Base-by-base conservation (phyloP, 2,113 vertebrate genomes). In the Lampris incognitus region DNA sequence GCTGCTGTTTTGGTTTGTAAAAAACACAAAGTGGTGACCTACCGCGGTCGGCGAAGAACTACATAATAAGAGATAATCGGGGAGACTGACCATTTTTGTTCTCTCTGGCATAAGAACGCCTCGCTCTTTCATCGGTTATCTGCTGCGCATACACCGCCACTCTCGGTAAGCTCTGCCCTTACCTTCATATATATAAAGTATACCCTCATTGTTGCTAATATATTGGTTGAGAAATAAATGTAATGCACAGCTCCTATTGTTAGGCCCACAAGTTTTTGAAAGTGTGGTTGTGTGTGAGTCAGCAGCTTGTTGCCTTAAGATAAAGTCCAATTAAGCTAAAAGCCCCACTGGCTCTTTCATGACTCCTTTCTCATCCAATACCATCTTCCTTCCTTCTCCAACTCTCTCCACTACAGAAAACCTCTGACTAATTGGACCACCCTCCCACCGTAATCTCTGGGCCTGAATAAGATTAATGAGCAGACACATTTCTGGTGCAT, bases 311-410 rank as follows among this genome's bases (percentile, higher is more conserved):
- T 78, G 65, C 82, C 84, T 87, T 83, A 92, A 94, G 92, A 91
- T 93, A 90, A 92, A 88, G 89, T 94, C 88, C 95, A 95, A 96
- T 96, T 96, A 96, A 93, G 90, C 92, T 96, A 95, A 96, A 95
- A 96, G 96, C 96, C 92, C 94, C 89, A 93, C 84, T 95, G 94
- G 94, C 93, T 87, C 67, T 81, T 86, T 84, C 75, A 11, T 59
- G 68, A 83, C 77, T 85, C 82, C 79, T 68, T 81, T 85, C 64
- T 81, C 46, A 75, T 81, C 91, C 94, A 92, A 92, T 94, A 92
- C 91, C 88, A 88, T 81, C 90, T 84, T 85, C 60, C 85, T 79
- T 85, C 56, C 44, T 56, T 70, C 46, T 72, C 82, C 78, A 81
- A 87, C 66, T 88, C 69, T 48, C 24, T 79, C 65, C 80, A 80